Percentiles rank a stretch among this genome's conserved stretches.
phyloP scores from a whole-genome alignment of 1,140 invertebrate species.

The Danaus plexippus region DNA sequence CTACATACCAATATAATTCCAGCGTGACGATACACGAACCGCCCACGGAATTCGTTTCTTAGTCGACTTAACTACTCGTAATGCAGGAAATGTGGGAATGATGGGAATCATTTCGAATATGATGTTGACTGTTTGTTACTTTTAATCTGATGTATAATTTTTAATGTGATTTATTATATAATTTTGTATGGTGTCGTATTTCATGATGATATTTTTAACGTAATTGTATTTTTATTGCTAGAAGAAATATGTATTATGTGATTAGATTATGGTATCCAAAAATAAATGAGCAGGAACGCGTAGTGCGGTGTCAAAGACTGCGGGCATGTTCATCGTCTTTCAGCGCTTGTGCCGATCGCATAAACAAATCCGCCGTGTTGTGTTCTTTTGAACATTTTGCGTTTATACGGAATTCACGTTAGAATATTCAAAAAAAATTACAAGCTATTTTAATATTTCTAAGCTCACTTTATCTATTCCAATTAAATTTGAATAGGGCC shows the following conservation, averaged over 20 bases:
- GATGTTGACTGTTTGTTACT: too few relatives aligned
- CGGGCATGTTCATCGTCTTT: conserved; percentile 51
- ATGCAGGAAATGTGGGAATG: conserved; percentile 12
- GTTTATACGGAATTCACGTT: conserved; percentile 45
- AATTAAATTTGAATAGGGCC: background rate
- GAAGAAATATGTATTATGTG: too few relatives aligned
- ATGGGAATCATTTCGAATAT: too few relatives aligned
- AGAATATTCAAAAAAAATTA: too few relatives aligned
- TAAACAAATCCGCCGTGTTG: conserved; percentile 50
- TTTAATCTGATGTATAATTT: too few relatives aligned
- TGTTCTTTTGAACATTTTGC: conserved; percentile 39
- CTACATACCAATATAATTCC: conserved; percentile 21
- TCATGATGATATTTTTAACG: too few relatives aligned
- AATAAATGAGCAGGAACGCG: conserved; percentile 26
- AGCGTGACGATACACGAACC: conserved; percentile 14
- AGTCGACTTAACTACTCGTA: conserved; percentile 6
- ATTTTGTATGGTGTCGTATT: too few relatives aligned
- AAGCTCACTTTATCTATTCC: too few relatives aligned
- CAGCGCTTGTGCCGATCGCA: conserved; percentile 49
- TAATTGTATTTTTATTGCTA: too few relatives aligned
- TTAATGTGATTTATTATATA: too few relatives aligned
- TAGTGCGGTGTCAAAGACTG: conserved; percentile 53
- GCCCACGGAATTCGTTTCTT: conserved; percentile 16
- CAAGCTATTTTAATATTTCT: too few relatives aligned
- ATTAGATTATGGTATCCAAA: conserved; percentile 3